These are phyloP conservation scores for Actenoides lindsayi DNA, from an alignment of 2,113 vertebrate species.

Conservation along the genomic window DNA sequence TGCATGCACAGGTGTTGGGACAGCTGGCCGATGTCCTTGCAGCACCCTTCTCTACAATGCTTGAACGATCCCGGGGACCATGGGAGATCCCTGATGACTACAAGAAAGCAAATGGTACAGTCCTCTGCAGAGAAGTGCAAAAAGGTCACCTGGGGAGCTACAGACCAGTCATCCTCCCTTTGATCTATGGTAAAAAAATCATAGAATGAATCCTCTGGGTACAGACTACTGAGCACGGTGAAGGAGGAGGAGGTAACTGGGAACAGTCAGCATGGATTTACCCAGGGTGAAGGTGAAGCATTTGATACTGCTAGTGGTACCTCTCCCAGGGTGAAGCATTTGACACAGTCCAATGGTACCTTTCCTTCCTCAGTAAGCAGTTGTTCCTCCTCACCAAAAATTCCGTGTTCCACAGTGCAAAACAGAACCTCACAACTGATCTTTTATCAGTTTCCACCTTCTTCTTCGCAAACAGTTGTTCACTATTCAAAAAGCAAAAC, in stretches of 20 bases:
- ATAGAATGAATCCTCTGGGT: background rate
- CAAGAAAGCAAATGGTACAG: background rate
- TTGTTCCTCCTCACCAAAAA: background rate
- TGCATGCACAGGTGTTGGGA: accelerated
- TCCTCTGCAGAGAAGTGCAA: background rate
- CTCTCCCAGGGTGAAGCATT: background rate
- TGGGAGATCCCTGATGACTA: background rate
- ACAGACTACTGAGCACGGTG: background rate
- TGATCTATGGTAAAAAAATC: background rate
- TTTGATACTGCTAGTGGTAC: background rate
- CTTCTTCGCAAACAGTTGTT: background rate
- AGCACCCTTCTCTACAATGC: background rate
- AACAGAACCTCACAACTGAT: background rate
- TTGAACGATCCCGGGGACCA: background rate
- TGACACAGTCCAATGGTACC: background rate
- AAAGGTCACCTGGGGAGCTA: background rate
- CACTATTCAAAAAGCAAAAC: background rate
- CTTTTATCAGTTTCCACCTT: background rate
- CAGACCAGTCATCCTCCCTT: background rate
- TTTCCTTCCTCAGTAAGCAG: background rate
- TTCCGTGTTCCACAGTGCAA: background rate
- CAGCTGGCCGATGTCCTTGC: background rate
- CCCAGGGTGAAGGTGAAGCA: background rate
- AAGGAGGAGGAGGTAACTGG: background rate
- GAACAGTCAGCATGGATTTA: background rate